These are phyloP conservation scores for Drosophila varians DNA, from an alignment of 1,140 invertebrate species.

Conservation along the genomic window DNA sequence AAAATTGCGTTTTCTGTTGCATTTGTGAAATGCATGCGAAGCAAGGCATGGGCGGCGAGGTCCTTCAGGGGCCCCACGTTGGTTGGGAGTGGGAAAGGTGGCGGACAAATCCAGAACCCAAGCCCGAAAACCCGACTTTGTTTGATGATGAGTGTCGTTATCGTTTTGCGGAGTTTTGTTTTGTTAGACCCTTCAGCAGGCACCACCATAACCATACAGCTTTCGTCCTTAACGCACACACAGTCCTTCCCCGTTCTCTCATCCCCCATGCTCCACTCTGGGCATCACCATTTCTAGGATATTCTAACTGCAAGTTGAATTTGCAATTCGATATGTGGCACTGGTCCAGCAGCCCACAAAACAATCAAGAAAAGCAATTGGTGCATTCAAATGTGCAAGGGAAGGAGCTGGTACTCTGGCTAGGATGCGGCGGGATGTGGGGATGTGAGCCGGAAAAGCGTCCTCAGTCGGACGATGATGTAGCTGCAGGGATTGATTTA, in stretches of 20 bases:
- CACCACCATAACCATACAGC: not conserved
- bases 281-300: conserved; percentile 21
- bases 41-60: not conserved
- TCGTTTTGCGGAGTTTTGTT: conserved; percentile 73
- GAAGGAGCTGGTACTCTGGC: not conserved
- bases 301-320: conserved; percentile 74
- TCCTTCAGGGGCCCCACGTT: not conserved
- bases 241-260: not conserved
- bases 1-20: conserved; percentile 68
- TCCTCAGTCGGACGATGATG: conserved; percentile 73
- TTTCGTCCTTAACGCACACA: not conserved
- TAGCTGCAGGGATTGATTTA: conserved; percentile 82
- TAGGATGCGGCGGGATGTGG: no score
- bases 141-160: conserved; percentile 81
- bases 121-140: conserved; percentile 69
- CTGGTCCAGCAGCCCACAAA: conserved; percentile 53
- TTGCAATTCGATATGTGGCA: conserved; percentile 78
- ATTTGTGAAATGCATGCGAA: conserved; percentile 69
- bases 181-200: conserved; percentile 13
- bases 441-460: conserved; percentile 56
- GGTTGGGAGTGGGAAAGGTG: not conserved
- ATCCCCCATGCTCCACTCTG: not conserved
- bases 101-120: conserved; percentile 19
- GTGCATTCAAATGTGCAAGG: conserved; percentile 30
- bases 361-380: conserved; percentile 81